These are phyloP conservation scores for Chloromyia formosa DNA, from an alignment of 2,888 invertebrate genomes.

Conservation along the genomic window DNA sequence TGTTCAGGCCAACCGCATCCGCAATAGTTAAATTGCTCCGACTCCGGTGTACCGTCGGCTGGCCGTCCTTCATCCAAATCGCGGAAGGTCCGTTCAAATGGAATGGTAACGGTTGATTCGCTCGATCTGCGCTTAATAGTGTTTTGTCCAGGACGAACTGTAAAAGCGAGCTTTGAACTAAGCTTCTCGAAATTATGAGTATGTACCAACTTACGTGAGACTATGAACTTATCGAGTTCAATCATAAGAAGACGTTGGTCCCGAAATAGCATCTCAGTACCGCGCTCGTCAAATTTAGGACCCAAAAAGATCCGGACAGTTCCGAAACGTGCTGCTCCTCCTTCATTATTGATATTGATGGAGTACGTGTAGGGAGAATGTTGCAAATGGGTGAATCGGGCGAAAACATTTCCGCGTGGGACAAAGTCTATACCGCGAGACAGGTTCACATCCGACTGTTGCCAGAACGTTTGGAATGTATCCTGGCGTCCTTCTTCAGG, in stretches of 20 bases:
- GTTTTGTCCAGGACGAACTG: conserved; percentile 75
- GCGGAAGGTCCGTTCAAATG: conserved; percentile 83
- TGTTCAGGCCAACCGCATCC: conserved; percentile 90
- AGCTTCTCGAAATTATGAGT: background rate
- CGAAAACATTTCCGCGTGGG: conserved; percentile 77
- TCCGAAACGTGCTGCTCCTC: conserved; percentile 65
- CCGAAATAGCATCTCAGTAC: conserved; percentile 68
- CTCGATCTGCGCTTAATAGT: conserved; percentile 72
- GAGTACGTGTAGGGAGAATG: conserved; percentile 76
- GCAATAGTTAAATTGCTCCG: conserved; percentile 78
- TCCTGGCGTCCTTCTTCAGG: conserved; percentile 67
- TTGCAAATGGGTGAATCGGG: conserved; percentile 78
- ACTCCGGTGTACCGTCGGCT: conserved; percentile 65
- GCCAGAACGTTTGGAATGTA: conserved; percentile 77
- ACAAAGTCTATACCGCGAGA: conserved; percentile 84
- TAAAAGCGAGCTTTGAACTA: conserved; percentile 40
- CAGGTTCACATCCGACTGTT: conserved; percentile 79
- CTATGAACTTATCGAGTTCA: conserved; percentile 74
- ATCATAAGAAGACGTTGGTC: conserved; percentile 73
- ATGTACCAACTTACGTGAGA: conserved; percentile 64
- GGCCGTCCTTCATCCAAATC: conserved; percentile 72
- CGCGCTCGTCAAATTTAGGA: conserved; percentile 73
- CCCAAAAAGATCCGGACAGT: conserved; percentile 75
- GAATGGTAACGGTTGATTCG: conserved; percentile 85
- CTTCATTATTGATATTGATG: conserved; percentile 70